Conservation (phyloP, 92 coral and sea anemone species). For the Montipora capitata region DNA sequence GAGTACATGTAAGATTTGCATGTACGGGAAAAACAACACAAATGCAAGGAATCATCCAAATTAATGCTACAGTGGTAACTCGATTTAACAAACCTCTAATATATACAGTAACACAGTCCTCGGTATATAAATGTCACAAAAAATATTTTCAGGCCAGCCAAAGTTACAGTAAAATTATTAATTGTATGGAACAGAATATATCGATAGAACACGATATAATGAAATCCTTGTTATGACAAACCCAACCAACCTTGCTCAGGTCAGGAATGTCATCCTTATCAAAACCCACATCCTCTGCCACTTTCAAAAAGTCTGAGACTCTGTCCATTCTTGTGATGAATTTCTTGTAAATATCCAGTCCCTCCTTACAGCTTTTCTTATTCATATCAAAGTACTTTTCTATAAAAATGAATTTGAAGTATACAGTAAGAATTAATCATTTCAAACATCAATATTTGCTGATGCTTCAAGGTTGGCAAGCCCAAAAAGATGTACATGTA, state of each 20-base stretch:
- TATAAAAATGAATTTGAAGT: slow-evolving; percentile 20
- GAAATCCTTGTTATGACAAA: background rate
- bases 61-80: no score
- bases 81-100: no score
- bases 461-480: no score
- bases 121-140: no score
- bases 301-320: slow-evolving; percentile 92
- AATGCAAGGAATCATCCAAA: no score
- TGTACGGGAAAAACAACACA: no score
- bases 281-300: slow-evolving; percentile 99
- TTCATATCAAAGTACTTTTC: slow-evolving; percentile 99
- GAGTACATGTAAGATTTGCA: no score
- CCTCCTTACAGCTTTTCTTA: slow-evolving; percentile 95
- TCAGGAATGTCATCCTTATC: slow-evolving; percentile 98
- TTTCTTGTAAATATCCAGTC: slow-evolving; percentile 91
- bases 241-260: slow-evolving; percentile 87
- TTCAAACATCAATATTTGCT: background rate
- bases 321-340: slow-evolving; percentile 96
- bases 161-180: no score
- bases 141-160: no score
- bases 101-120: no score
- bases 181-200: no score
- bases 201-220: background rate
- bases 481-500: no score
- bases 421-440: background rate